Percentiles rank a stretch among this genome's conserved stretches.
Evolutionary conservation across 1,140 invertebrate species (phyloP).

Genomic region (Cyrtorhinus lividipennis): DNA sequence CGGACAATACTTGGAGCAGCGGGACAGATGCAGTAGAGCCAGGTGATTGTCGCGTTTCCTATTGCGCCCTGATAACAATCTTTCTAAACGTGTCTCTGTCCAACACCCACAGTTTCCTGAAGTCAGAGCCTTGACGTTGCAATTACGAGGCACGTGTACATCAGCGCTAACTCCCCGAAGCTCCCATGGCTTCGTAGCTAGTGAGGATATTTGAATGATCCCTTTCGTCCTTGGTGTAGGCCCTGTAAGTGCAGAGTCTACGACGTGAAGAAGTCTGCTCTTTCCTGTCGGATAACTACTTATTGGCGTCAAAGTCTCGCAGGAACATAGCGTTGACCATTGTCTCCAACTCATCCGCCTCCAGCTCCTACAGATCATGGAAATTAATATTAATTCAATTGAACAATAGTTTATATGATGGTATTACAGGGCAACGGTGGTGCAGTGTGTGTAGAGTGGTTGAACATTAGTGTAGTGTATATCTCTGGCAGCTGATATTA

Average conservation of each 20-base stretch:
- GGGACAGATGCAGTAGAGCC: constrained; percentile 78
- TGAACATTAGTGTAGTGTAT: too few species aligned
- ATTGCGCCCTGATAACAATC: constrained; percentile 92
- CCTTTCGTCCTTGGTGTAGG: constrained; percentile 56
- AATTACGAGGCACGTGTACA: constrained; percentile 94
- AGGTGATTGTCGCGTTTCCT: constrained; percentile 93
- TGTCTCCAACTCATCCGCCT: not conserved
- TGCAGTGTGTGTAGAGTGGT: too few species aligned
- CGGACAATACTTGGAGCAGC: constrained; percentile 47
- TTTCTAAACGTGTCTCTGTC: constrained; percentile 86
- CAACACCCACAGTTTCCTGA: constrained; percentile 88
- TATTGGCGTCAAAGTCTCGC: constrained; percentile 35
- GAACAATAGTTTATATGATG: too few species aligned
- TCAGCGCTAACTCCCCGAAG: constrained; percentile 89
- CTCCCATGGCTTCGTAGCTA: constrained; percentile 77
- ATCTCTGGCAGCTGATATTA: too few species aligned
- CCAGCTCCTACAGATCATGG: too few species aligned
- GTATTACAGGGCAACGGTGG: too few species aligned
- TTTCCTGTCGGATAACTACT: constrained; percentile 33
- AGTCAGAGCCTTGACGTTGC: constrained; percentile 65
- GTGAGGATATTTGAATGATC: constrained; percentile 48
- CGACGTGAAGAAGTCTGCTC: constrained; percentile 82
- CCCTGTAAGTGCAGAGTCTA: constrained; percentile 86
- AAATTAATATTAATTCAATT: too few species aligned
- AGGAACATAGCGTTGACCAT: constrained; percentile 37